Percentiles rank a stretch among this genome's conserved stretches.
Conservation (phyloP, 2,888 invertebrate species). For the Erynnis tages region DNA sequence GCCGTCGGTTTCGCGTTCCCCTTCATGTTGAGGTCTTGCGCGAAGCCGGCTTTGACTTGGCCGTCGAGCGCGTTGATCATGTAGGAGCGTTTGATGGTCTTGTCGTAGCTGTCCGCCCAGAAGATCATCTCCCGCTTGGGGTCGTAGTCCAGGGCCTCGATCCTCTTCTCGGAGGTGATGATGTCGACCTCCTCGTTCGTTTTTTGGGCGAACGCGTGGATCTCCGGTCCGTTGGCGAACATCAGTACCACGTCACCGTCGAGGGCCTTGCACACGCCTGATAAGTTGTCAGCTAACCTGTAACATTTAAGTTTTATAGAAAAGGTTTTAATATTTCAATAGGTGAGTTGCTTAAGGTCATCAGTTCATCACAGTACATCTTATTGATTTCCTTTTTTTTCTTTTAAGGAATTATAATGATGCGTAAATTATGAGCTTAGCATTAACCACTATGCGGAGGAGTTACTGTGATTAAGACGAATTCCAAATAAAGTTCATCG, state of each 20-base stretch:
- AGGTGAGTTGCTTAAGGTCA: no score
- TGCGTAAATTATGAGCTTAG: no score
- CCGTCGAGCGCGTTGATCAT: conserved; percentile 91
- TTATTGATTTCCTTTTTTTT: no score
- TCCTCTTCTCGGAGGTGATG: conserved; percentile 91
- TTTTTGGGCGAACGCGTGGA: conserved; percentile 86
- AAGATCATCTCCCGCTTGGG: conserved; percentile 91
- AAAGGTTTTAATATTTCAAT: no score
- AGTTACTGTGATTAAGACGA: no score
- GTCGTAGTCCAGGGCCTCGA: conserved; percentile 96
- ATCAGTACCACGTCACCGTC: conserved; percentile 85
- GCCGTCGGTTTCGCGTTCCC: conserved; percentile 93
- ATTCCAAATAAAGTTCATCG: no score
- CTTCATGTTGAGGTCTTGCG: conserved; percentile 93
- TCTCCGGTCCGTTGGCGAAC: conserved; percentile 93
- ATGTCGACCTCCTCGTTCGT: conserved; percentile 88
- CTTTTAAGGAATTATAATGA: no score
- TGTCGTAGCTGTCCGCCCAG: conserved; percentile 97
- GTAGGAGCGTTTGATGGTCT: conserved; percentile 94
- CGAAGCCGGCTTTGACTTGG: conserved; percentile 89
- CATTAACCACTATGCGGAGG: no score
- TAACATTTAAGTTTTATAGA: conserved; percentile 23
- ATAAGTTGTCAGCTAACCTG: conserved; percentile 86
- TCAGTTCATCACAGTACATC: no score
- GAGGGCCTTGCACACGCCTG: conserved; percentile 90